Base-by-base conservation (phyloP, 2,797 vertebrate genomes). In the Smutsia temminckii region DNA sequence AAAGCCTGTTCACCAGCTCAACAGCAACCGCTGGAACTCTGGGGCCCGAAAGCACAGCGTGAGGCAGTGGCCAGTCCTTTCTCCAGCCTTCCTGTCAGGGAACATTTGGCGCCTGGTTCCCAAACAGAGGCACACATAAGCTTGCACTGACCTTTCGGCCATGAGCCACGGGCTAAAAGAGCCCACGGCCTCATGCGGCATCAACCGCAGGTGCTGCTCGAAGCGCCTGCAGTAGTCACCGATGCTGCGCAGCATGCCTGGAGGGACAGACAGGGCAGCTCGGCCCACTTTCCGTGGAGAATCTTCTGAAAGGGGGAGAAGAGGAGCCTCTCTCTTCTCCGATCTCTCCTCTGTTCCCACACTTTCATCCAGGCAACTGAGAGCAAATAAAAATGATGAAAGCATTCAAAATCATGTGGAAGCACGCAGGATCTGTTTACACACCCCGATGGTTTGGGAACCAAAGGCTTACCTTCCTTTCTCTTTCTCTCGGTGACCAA, bases 101-200 rank as follows among this genome's bases (percentile, higher is more conserved):
- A 63, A 32, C 29, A 21, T 27, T 29, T 59, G 18, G 51, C 23
- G 20, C 25, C 51, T 59, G 53, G 69, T 16, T 85, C 84, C 55
- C 46, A 25, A 12, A 18, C 11, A 89, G 34, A 80, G 21, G 59
- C 40, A 53, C 29, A 5, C 13, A 11, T 8, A n/a, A 72, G 32
- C 53, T 51, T 42, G 42, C 32, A 97, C 78, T 97, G 98, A 99
- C 99, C 99, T 99, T 97, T 99, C 98, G 66, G 99, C 98, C 29
- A 99, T 97, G 40, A 98, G 98, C 99, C 99, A 99, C 6, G 99
- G 99, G 96, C 99, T 96, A 84, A 99, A 99, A 96, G 97, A 98
- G 79, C 99, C 99, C 34, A 99, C 96, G 0, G 97, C 97, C 96
- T 99, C 98, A 0, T 99, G 99, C 20, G 98, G 98, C 66, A 99